Percentiles rank a stretch among this genome's conserved stretches.
Conservation (phyloP, 2,797 vertebrate genomes). For the Setipinna tenuifilis region DNA sequence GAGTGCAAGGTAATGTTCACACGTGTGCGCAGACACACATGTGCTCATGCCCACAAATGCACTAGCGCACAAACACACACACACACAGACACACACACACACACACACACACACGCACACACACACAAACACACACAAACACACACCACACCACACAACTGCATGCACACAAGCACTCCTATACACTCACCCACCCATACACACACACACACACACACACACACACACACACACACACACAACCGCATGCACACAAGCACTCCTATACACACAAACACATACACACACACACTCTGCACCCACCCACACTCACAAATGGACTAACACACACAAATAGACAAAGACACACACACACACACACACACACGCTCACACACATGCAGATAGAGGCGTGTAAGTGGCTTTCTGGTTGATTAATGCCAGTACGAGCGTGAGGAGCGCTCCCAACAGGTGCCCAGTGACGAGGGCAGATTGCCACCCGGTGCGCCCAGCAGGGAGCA, state of each 20-base stretch:
- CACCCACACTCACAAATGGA: neutral
- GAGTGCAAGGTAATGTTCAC: neutral
- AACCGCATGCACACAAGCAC: neutral
- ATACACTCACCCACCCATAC: neutral
- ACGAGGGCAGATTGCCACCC: slow-evolving; percentile 1
- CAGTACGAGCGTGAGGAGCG: neutral
- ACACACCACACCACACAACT: too few species aligned
- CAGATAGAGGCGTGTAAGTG: neutral
- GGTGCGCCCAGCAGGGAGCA: neutral
- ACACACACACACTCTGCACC: neutral
- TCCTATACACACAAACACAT: neutral
- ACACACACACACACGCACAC: neutral
- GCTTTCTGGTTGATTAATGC: slow-evolving; percentile 25
- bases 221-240: neutral
- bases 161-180: neutral
- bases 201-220: neutral
- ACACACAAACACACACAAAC: neutral
- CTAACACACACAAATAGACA: neutral
- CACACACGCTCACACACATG: neutral
- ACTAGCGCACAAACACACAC: neutral
- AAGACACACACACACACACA: neutral
- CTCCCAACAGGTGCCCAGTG: slow-evolving; percentile 24
- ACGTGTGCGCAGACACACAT: neutral
- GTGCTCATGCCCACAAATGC: too few species aligned
- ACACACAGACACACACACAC: neutral